Percentiles rank a stretch among this genome's conserved stretches.
phyloP scores from a whole-genome alignment of 2,113 vertebrate genomes.

The Conger conger region DNA sequence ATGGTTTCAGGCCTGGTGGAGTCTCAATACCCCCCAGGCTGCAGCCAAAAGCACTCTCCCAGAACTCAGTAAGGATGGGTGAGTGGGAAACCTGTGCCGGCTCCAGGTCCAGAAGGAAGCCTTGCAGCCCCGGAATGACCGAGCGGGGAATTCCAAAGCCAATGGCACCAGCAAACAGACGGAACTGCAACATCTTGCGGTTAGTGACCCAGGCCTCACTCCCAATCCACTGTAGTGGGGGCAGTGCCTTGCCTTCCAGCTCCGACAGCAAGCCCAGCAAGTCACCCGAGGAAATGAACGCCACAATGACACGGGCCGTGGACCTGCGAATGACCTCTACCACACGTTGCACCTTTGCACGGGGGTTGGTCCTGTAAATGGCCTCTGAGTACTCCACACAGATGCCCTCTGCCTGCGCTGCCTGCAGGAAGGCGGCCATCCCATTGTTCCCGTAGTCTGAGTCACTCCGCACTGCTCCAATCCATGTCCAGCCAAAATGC shows the following conservation, averaged over 20 bases:
- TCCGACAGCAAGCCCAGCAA: constrained; percentile 57
- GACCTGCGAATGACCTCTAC: constrained; percentile 63
- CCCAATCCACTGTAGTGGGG: constrained; percentile 64
- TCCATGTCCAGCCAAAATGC: constrained; percentile 71
- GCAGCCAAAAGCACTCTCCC: constrained; percentile 63
- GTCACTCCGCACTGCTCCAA: constrained; percentile 66
- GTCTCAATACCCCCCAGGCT: constrained; percentile 22
- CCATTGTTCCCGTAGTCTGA: constrained; percentile 69
- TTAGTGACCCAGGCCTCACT: constrained; percentile 63
- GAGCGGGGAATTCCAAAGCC: constrained; percentile 57
- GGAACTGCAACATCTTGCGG: constrained; percentile 44
- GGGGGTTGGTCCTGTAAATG: constrained; percentile 51
- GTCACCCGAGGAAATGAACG: constrained; percentile 54
- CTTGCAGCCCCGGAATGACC: constrained; percentile 60
- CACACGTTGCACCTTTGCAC: constrained; percentile 51
- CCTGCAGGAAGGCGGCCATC: constrained; percentile 59
- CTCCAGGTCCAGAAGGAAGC: constrained; percentile 57
- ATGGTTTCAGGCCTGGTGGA: constrained; percentile 14
- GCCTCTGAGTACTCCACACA: constrained; percentile 65
- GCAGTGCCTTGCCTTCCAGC: constrained; percentile 40
- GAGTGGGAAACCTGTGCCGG: constrained; percentile 40
- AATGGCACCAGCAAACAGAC: constrained; percentile 50
- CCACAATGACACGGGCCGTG: constrained; percentile 60
- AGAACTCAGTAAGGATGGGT: constrained; percentile 56
- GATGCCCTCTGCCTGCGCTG: constrained; percentile 55